Percentiles rank a stretch among this genome's conserved stretches.
Conservation (phyloP, 2,888 invertebrate species). For the Drosophila ezoana region DNA sequence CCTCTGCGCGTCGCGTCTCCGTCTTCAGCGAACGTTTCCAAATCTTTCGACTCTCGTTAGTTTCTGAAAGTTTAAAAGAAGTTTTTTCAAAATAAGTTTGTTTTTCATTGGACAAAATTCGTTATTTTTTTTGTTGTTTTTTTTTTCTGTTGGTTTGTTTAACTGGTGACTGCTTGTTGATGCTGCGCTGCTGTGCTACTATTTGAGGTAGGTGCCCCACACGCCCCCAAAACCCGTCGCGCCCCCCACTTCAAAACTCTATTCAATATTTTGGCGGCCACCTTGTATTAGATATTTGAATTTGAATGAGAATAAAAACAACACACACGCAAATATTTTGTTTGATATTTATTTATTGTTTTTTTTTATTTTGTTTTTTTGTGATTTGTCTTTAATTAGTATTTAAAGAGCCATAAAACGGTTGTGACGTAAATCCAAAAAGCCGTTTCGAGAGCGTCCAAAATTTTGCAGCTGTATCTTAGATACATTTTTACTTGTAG, state of each 20-base stretch:
- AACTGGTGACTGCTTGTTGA: slow-evolving; percentile 41
- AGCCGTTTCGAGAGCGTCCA: slow-evolving; percentile 10
- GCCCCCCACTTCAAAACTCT: neutral
- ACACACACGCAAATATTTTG: neutral
- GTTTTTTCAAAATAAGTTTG: neutral
- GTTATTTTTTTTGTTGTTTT: neutral
- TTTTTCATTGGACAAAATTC: slow-evolving; percentile 1
- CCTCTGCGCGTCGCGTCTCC: slow-evolving; percentile 16
- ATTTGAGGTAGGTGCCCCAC: slow-evolving; percentile 43
- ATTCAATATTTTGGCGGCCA: slow-evolving; percentile 50
- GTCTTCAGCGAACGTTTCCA: slow-evolving; percentile 1
- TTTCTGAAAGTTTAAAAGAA: slow-evolving; percentile 5
- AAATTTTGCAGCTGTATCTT: slow-evolving; percentile 23
- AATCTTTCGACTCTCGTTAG: slow-evolving; percentile 14
- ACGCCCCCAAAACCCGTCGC: no score
- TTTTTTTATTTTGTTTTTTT: slow-evolving; percentile 7
- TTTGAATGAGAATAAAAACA: slow-evolving; percentile 12
- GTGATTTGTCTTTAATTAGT: slow-evolving; percentile 58
- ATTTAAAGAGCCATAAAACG: slow-evolving; percentile 75
- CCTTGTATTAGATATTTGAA: slow-evolving; percentile 10
- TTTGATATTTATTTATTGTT: slow-evolving; percentile 7
- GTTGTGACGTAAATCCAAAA: slow-evolving; percentile 72
- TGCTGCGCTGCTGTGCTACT: slow-evolving; percentile 36
- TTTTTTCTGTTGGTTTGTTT: neutral
- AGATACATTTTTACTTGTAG: slow-evolving; percentile 15